Conservation (phyloP, 2,113 vertebrate genomes). For the Rissa tridactyla region DNA sequence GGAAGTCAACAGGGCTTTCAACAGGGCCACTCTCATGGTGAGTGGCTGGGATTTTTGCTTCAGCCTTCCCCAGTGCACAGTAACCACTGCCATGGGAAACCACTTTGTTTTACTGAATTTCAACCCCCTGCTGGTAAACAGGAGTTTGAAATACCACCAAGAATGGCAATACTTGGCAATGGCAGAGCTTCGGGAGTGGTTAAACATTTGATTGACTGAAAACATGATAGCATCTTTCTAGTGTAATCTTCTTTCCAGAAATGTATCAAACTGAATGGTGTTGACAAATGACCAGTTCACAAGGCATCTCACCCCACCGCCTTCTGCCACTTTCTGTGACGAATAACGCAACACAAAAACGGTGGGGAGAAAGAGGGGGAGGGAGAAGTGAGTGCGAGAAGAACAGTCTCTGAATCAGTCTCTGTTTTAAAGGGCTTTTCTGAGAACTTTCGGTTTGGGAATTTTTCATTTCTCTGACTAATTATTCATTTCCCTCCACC, state of each 20-base stretch:
- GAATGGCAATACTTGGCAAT: neutral
- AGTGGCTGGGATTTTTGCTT: neutral
- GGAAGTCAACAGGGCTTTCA: neutral
- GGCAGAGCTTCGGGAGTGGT: neutral
- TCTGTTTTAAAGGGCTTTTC: neutral
- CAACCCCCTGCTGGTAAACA: neutral
- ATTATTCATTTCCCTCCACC: neutral
- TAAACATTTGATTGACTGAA: neutral
- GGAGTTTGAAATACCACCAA: neutral
- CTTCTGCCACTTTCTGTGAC: neutral
- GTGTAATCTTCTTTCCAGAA: neutral
- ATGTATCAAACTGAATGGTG: neutral
- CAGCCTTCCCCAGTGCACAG: neutral
- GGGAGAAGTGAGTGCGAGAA: neutral
- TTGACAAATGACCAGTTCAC: neutral
- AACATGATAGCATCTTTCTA: neutral
- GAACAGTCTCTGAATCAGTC: neutral
- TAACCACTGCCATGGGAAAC: constrained; percentile 29
- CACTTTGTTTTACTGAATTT: neutral
- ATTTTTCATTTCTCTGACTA: neutral
- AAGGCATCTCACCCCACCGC: neutral
- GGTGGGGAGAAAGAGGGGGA: neutral
- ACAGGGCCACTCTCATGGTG: neutral
- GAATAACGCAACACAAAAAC: neutral
- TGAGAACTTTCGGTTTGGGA: neutral